Conservation (phyloP, 2,888 invertebrate genomes). For the Chloromyia formosa region DNA sequence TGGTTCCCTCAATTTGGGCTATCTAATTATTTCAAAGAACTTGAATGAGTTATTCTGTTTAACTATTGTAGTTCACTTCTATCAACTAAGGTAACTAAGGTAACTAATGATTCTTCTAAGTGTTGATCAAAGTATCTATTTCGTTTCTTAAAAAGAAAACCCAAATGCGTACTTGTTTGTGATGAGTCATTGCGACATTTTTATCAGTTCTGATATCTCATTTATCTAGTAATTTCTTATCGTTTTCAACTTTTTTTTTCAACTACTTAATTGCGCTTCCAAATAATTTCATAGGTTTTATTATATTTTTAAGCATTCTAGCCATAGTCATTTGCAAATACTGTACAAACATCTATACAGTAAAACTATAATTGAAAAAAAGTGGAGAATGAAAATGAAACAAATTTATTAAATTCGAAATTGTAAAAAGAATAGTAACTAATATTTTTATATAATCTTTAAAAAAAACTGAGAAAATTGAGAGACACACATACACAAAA, state of each 20-base stretch:
- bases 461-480: constrained; percentile 16
- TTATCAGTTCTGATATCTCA: no score
- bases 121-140: no score
- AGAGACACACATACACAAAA: constrained; percentile 1
- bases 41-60: no score
- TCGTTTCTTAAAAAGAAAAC: no score
- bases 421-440: constrained; percentile 28
- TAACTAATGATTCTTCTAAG: no score
- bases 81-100: no score
- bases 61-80: no score
- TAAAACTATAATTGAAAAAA: not conserved
- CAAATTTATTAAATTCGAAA: constrained; percentile 24
- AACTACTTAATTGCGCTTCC: not conserved
- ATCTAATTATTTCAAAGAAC: no score
- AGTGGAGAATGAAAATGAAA: constrained; percentile 14
- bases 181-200: no score
- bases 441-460: constrained; percentile 50
- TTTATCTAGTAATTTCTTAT: no score
- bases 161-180: no score
- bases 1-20: no score
- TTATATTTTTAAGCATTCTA: not conserved
- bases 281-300: not conserved
- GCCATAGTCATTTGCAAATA: not conserved
- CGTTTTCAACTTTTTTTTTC: not conserved
- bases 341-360: not conserved